Percentiles rank a stretch among this genome's conserved stretches.
Conservation (phyloP, 2,888 invertebrate genomes). For the Geotrupes spiniger region DNA sequence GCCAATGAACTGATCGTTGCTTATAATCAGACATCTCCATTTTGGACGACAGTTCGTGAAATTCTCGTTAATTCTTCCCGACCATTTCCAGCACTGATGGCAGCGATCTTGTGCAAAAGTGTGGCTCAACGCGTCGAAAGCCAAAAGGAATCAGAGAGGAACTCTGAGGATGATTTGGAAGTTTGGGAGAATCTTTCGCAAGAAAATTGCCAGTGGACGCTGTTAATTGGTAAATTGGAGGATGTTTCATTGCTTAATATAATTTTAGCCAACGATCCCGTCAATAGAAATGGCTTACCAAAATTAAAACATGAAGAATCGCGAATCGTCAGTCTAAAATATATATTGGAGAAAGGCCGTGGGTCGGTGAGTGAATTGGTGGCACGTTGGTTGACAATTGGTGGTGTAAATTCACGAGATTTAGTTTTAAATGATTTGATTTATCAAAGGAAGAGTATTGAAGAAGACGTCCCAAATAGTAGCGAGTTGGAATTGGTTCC, state of each 20-base stretch:
- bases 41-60: constrained; percentile 80
- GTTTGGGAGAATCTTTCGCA: constrained; percentile 81
- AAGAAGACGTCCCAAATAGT: constrained; percentile 22
- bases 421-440: constrained; percentile 56
- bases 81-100: constrained; percentile 75
- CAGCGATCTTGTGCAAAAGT: constrained; percentile 78
- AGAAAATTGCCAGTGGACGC: constrained; percentile 83
- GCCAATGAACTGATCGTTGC: constrained; percentile 59
- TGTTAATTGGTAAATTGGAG: constrained; percentile 84
- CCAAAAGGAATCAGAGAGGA: constrained; percentile 37
- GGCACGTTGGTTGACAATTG: constrained; percentile 79
- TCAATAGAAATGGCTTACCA: constrained; percentile 43
- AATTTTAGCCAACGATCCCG: constrained; percentile 58
- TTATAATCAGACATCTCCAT: constrained; percentile 69
- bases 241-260: constrained; percentile 79
- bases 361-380: constrained; percentile 89
- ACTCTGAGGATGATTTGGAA: constrained; percentile 49
- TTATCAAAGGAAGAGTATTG: constrained; percentile 5
- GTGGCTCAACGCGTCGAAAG: constrained; percentile 60
- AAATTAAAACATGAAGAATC: constrained; percentile 57
- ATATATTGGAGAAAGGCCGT: constrained; percentile 62
- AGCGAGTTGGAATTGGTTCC: constrained; percentile 32
- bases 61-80: constrained; percentile 70
- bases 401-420: constrained; percentile 66
- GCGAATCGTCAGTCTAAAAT: constrained; percentile 64